Percentiles rank a stretch among this genome's conserved stretches.
Conservation (phyloP, 2,888 invertebrate genomes). For the Dioctria linearis region DNA sequence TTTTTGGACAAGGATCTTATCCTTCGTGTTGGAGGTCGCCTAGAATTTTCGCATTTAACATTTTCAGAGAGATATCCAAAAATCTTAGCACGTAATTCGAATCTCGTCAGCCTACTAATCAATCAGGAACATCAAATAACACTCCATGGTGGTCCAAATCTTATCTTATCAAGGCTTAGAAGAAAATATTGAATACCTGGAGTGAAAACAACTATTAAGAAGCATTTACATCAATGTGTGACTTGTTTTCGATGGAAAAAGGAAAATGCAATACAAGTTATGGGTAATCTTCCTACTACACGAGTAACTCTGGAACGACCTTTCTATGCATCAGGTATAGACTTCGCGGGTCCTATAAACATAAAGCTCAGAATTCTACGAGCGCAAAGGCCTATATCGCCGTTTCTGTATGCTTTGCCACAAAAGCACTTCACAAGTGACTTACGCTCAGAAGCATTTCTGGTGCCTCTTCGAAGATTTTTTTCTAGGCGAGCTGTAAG, state of each 20-base stretch:
- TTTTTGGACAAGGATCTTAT: background rate
- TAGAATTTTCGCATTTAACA: background rate
- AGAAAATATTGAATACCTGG: constrained; percentile 45
- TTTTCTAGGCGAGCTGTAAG: constrained; percentile 1
- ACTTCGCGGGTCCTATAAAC: constrained; percentile 51
- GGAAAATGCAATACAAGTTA: constrained; percentile 55
- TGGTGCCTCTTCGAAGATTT: constrained; percentile 59
- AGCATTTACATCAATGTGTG: constrained; percentile 45
- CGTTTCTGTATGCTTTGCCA: background rate
- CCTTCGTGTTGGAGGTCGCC: background rate
- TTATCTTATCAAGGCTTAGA: background rate
- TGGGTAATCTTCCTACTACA: constrained; percentile 51
- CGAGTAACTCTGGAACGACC: constrained; percentile 20
- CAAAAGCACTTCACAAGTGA: too few relatives aligned
- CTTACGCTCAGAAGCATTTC: constrained; percentile 60
- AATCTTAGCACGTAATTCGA: background rate
- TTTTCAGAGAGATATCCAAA: background rate
- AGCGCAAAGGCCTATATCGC: background rate
- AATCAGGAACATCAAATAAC: constrained; percentile 3
- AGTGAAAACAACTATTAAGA: background rate
- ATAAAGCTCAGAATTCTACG: constrained; percentile 24
- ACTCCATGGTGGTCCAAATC: background rate
- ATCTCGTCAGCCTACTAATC: background rate
- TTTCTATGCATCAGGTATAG: constrained; percentile 53
- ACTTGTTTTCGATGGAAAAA: constrained; percentile 50